These are phyloP conservation scores for Monopterus albus DNA, from an alignment of 2,113 vertebrate genomes.

Conservation along the genomic window DNA sequence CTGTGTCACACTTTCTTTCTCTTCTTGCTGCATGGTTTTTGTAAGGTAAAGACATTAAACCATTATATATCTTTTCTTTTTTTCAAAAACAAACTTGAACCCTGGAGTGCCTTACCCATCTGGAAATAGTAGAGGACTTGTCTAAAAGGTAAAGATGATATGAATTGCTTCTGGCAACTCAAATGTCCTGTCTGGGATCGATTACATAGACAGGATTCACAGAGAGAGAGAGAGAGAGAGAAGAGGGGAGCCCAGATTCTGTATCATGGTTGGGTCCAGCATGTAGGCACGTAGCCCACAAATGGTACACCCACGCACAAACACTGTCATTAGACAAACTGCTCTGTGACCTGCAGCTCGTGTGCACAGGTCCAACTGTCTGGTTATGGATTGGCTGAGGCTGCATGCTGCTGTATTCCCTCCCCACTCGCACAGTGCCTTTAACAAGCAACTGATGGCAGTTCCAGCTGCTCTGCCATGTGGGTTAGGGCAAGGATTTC, in stretches of 20 bases:
- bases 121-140: slow-evolving; percentile 82
- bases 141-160: slow-evolving; percentile 85
- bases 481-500: slow-evolving; percentile 33
- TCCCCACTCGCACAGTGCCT: slow-evolving; percentile 45
- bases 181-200: slow-evolving; percentile 84
- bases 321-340: slow-evolving; percentile 55
- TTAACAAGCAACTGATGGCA: slow-evolving; percentile 72
- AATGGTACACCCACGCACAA: slow-evolving; percentile 49
- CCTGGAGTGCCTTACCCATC: slow-evolving; percentile 77
- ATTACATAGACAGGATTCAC: slow-evolving; percentile 80
- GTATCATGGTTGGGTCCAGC: slow-evolving; percentile 49
- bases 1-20: slow-evolving; percentile 11
- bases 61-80: slow-evolving; percentile 68
- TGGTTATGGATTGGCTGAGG: slow-evolving; percentile 58
- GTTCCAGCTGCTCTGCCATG: slow-evolving; percentile 70
- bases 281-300: slow-evolving; percentile 32
- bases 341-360: slow-evolving; percentile 53
- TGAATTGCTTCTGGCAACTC: slow-evolving; percentile 82
- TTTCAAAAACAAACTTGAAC: slow-evolving; percentile 77
- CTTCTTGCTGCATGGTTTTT: slow-evolving; percentile 41
- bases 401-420: slow-evolving; percentile 56
- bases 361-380: slow-evolving; percentile 46
- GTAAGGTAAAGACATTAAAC: slow-evolving; percentile 79
- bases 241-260: slow-evolving; percentile 41
- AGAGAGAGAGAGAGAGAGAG: slow-evolving; percentile 20